phyloP scores from a whole-genome alignment of 2,797 vertebrate genomes.

The Sardinella longiceps region DNA sequence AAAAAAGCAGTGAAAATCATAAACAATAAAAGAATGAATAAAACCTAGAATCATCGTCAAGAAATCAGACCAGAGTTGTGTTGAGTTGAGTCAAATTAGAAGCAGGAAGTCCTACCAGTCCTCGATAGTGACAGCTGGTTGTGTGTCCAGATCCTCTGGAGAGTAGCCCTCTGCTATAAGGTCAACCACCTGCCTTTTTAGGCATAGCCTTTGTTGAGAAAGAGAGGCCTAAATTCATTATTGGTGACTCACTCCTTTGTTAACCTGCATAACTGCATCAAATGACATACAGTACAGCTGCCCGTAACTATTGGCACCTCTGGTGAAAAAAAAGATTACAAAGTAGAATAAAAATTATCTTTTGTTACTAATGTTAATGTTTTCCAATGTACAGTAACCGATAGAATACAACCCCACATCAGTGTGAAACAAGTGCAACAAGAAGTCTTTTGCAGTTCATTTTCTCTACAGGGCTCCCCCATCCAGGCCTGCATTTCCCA shows the following conservation, averaged over 20 bases:
- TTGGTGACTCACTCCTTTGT: neutral
- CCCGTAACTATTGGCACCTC: too few species aligned
- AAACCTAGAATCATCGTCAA: too few species aligned
- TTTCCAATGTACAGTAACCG: too few species aligned
- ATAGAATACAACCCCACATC: too few species aligned
- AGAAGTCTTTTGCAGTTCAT: too few species aligned
- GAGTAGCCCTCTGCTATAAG: conserved; percentile 82
- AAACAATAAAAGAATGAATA: neutral
- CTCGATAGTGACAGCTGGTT: conserved; percentile 81
- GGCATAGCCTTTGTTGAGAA: conserved; percentile 77
- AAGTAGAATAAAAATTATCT: too few species aligned
- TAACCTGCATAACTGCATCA: neutral
- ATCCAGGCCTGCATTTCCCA: too few species aligned
- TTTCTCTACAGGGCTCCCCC: too few species aligned
- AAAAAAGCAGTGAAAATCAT: too few species aligned
- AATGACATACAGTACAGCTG: neutral
- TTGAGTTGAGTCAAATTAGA: neutral
- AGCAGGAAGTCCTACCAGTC: conserved; percentile 84
- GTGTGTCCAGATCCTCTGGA: conserved; percentile 80
- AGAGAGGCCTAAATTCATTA: conserved; percentile 16
- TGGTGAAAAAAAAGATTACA: too few species aligned
- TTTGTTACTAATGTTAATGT: too few species aligned
- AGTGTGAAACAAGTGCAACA: too few species aligned
- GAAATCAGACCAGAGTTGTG: neutral
- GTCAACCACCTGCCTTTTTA: conserved; percentile 88